Base-by-base conservation (phyloP, 2,113 vertebrate genomes). In the Oreochromis tanganicae region DNA sequence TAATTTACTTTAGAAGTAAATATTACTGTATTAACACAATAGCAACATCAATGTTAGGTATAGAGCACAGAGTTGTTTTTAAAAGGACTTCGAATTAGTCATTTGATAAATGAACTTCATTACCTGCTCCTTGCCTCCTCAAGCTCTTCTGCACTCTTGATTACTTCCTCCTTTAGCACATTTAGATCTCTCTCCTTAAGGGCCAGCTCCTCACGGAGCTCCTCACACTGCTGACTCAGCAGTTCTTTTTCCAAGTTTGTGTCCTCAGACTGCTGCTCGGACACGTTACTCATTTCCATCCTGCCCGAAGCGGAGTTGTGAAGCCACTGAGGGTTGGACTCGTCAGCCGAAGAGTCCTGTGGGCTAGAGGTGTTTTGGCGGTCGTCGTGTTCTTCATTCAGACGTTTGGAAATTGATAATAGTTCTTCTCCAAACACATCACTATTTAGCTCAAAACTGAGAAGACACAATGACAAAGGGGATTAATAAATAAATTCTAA, bases 41-140 rank as follows among this genome's bases (percentile, higher is more conserved):
- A 48, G 41, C 71, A 48, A 17, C 9, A 29, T 50, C 1, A 50
- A 19, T 50, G 9, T 50, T 78, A 50, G 14, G 43, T 50, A 50
- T 12, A 12, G 71, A 75, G 43, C 24, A 17, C 71, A 50, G 24
- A 78, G 43, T 32, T 32, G 46, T 50, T 48, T 38, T 24, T 8
- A 27, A 7, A 61, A 61, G 29, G 11, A 66, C 24, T 19, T 1
- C 5, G 27, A 52, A 79, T 73, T n/a, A 52, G 63, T 34, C 10
- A 50, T 27, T 43, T 50, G 46, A 50, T 24, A 50, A 66, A 41
- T 5, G 24, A 73, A 73, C 63, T 4, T 93, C 83, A 82, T 94
- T 94, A 97, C 87, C 95, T 97, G 83, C 57, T 89, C 78, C 94
- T 81, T 56, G 95, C 94, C 90, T 97, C 96, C 52, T 96, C 93